Percentiles rank a stretch among this genome's conserved stretches.
phyloP scores from a whole-genome alignment of 2,888 invertebrate species.

The Zelleria hepariella region DNA sequence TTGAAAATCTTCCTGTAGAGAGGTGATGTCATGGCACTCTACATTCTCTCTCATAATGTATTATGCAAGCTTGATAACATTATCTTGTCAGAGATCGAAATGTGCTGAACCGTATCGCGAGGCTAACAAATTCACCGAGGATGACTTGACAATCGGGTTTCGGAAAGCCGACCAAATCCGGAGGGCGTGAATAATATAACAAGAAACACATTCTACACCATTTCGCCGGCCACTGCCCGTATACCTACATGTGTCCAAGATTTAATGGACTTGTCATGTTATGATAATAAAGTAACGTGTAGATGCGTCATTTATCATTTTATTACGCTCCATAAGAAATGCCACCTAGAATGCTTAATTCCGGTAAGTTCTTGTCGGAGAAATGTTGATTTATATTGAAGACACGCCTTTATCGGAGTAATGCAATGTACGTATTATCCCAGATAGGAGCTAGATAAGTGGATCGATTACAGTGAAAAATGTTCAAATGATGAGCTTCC shows the following conservation, averaged over 20 bases:
- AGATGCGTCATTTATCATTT: conserved; percentile 59
- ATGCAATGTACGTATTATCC: conserved; percentile 6
- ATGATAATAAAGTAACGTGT: conserved; percentile 55
- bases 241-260: conserved; percentile 38
- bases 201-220: conserved; percentile 29
- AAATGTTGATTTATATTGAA: conserved; percentile 46
- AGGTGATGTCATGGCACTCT: too few relatives aligned
- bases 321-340: conserved; percentile 31
- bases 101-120: conserved; percentile 36
- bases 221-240: conserved; percentile 22
- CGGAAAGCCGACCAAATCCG: conserved; percentile 22
- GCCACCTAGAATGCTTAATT: conserved; percentile 37
- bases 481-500: conserved; percentile 13
- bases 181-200: conserved; percentile 32
- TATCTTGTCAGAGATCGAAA: conserved; percentile 26
- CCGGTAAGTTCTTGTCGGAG: conserved; percentile 38
- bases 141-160: conserved; percentile 35
- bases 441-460: neutral
- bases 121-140: conserved; percentile 43
- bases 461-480: conserved; percentile 43
- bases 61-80: neutral
- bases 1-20: too few relatives aligned
- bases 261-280: conserved; percentile 70
- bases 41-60: too few relatives aligned
- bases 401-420: conserved; percentile 12